Base-by-base conservation (phyloP, 2,113 vertebrate species). In the Lophotis ruficrista region DNA sequence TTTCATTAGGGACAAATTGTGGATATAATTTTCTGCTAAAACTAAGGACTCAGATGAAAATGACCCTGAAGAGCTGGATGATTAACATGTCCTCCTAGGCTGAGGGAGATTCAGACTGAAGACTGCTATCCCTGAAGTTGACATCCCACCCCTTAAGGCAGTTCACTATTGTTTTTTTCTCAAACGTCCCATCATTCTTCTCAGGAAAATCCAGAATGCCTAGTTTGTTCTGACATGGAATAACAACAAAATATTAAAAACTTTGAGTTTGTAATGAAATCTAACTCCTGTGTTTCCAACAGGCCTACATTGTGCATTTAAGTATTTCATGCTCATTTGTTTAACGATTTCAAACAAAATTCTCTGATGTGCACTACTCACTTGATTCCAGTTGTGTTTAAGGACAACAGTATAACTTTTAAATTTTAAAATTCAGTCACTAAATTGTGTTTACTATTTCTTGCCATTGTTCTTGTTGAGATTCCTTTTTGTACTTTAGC, bases 1-100 rank as follows among this genome's bases (percentile, higher is more conserved):
- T 90, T 96, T 93, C 73, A 78, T 85, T 80, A 86, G 68, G 13
- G 45, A 93, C 64, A 53, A 93, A 86, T 25, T 85, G 70, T 71
- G 35, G 79, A 83, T 68, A 64, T 72, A 64, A 60, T 85, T 90
- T 96, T 83, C 83, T 83, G 62, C 65, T 88, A 76, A 85, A 93
- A 72, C 43, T 68, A 75, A 83, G 51, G 64, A 71, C 15, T 70
- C 19, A 47, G 53, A 93, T 43, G 33, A 90, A 92, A 79, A 85
- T 35, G 25, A 79, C 30, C 43, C 33, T 3, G 2, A 68, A 85
- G 43, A 88, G 22, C 20, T 45, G 43, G 41, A 65, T 60, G 50
- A 69, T 79, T 68, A 86, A 60, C 35, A 56, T 7, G 47, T 33
- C 14, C 48, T 91, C 41, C 17, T 25, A 68, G 61, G 53, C 53